These are phyloP conservation scores for Eumaeus atala DNA, from an alignment of 1,140 invertebrate genomes.

Conservation along the genomic window DNA sequence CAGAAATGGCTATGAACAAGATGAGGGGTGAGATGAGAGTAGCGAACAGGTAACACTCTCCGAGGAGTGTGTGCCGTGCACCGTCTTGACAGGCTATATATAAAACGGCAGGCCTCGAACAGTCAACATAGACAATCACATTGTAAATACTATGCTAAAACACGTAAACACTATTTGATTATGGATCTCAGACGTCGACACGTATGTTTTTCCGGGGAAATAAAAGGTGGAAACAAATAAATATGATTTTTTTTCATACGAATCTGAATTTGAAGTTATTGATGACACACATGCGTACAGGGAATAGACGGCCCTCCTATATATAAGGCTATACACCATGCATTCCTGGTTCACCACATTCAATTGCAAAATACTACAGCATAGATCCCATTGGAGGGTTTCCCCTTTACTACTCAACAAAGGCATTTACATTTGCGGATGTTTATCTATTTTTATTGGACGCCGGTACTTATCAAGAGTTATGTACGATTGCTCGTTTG, in stretches of 20 bases:
- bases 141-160: conserved; percentile 59
- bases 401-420: too few relatives aligned
- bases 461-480: too few relatives aligned
- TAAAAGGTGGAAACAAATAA: conserved; percentile 8
- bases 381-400: too few relatives aligned
- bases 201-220: conserved; percentile 29
- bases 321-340: too few relatives aligned
- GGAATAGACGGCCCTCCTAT: too few relatives aligned
- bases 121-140: conserved; percentile 51
- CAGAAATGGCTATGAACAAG: conserved; percentile 64
- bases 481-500: too few relatives aligned
- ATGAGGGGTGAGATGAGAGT: conserved; percentile 28
- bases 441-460: too few relatives aligned
- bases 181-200: conserved; percentile 45
- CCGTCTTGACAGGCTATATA: conserved; percentile 46
- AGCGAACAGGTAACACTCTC: conserved; percentile 51
- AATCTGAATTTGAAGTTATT: too few relatives aligned
- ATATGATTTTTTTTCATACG: background rate
- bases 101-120: conserved; percentile 36
- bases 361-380: too few relatives aligned
- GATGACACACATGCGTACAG: too few relatives aligned
- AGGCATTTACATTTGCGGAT: too few relatives aligned
- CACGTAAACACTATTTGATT: conserved; percentile 60
- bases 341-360: too few relatives aligned
- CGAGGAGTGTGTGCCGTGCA: conserved; percentile 41